A percentile compares a stretch with the other conserved stretches of the same genome.
Conservation (phyloP, 2,888 invertebrate genomes). For the Polyploca ridens region DNA sequence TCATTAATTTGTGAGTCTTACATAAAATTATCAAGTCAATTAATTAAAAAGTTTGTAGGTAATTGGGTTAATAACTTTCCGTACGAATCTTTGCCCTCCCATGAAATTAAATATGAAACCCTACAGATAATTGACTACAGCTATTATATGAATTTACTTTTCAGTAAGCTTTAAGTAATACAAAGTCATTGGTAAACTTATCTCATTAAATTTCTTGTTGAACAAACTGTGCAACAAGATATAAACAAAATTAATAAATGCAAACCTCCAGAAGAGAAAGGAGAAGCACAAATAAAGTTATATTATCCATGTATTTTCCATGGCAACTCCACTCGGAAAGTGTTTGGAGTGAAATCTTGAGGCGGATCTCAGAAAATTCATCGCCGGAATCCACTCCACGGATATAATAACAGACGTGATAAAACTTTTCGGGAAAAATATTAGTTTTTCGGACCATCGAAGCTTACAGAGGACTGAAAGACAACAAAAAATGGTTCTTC, state of each 20-base stretch:
- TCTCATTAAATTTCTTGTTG: background rate
- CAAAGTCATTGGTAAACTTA: background rate
- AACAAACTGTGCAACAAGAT: slow-evolving; percentile 16
- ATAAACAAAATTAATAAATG: slow-evolving; percentile 38
- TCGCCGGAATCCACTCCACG: slow-evolving; percentile 41
- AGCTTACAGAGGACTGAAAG: slow-evolving; percentile 54
- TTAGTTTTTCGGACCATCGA: slow-evolving; percentile 56
- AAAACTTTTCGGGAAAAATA: slow-evolving; percentile 61
- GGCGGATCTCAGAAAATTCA: slow-evolving; percentile 49
- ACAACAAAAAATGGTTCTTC: slow-evolving; percentile 52
- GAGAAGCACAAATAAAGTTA: slow-evolving; percentile 35
- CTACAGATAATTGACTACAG: background rate
- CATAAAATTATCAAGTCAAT: background rate
- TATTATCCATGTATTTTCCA: slow-evolving; percentile 37
- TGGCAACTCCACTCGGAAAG: slow-evolving; percentile 31
- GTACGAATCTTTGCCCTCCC: background rate
- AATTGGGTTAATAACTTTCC: background rate
- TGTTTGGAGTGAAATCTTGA: slow-evolving; percentile 54
- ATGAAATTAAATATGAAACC: too few species aligned
- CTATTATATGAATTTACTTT: background rate
- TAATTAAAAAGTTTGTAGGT: background rate
- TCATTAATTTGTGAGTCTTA: background rate
- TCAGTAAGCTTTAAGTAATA: background rate
- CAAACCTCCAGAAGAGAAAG: slow-evolving; percentile 34
- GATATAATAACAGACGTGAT: slow-evolving; percentile 64